These are phyloP conservation scores for Hozukius guyotensis DNA, from an alignment of 2,797 vertebrate species.

Conservation along the genomic window DNA sequence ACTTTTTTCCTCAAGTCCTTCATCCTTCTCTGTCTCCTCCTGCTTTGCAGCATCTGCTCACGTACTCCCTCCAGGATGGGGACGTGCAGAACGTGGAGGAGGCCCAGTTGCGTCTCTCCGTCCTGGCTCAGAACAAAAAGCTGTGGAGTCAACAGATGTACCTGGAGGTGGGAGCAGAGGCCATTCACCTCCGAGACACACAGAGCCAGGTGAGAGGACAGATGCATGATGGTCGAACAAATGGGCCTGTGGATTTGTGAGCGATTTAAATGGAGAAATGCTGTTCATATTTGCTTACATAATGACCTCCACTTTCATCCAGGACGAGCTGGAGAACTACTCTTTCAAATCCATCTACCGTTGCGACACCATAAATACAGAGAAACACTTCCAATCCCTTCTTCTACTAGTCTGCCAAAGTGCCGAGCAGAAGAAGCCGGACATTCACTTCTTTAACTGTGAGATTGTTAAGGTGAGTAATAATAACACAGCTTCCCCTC, in stretches of 20 bases:
- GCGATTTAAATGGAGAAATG: background rate
- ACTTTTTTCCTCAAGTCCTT: background rate
- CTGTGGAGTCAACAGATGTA: constrained; percentile 89
- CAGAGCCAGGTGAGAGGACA: constrained; percentile 71
- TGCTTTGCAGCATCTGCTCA: constrained; percentile 82
- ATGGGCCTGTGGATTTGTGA: background rate
- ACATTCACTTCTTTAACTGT: constrained; percentile 89
- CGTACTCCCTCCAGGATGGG: constrained; percentile 85
- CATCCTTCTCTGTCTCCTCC: background rate
- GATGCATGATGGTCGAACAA: background rate
- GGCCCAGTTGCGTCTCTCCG: constrained; percentile 80
- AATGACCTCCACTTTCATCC: background rate
- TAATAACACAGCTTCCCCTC: background rate
- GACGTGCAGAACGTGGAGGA: constrained; percentile 88
- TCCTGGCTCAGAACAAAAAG: constrained; percentile 83
- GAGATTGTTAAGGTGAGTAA: constrained; percentile 68
- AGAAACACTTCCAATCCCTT: constrained; percentile 77
- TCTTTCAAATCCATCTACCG: constrained; percentile 79
- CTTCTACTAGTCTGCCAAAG: constrained; percentile 87
- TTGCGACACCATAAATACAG: constrained; percentile 80
- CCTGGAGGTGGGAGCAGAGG: constrained; percentile 63
- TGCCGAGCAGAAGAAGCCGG: constrained; percentile 78
- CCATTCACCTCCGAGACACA: constrained; percentile 68
- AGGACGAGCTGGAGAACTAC: constrained; percentile 88
- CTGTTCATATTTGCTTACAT: background rate